phyloP scores from a whole-genome alignment of 2,113 vertebrate species.

The Astur gentilis region DNA sequence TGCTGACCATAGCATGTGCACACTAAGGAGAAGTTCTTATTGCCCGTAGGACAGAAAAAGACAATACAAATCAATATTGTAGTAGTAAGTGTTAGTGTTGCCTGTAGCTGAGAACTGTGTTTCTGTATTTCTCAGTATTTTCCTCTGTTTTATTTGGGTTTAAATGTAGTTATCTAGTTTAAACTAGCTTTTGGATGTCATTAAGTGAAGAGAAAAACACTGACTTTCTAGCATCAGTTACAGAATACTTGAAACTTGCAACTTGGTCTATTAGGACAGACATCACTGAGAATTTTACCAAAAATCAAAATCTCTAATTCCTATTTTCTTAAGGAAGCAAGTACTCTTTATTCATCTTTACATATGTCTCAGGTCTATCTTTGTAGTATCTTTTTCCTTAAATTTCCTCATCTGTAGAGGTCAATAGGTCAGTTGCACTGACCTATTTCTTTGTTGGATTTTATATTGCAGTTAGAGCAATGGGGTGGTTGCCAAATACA shows the following conservation, averaged over 20 bases:
- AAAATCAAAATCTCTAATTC: neutral
- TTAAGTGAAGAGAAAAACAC: neutral
- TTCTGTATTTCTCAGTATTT: neutral
- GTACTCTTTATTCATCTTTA: neutral
- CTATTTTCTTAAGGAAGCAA: neutral
- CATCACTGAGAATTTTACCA: neutral
- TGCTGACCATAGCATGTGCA: neutral
- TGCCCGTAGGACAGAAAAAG: neutral
- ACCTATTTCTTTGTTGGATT: neutral
- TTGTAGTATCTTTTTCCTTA: neutral
- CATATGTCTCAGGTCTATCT: neutral
- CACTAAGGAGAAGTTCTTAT: neutral
- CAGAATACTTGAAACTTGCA: neutral
- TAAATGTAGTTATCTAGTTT: neutral
- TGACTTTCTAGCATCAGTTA: neutral
- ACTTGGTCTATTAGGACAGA: neutral
- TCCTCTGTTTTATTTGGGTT: neutral
- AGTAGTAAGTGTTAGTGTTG: neutral
- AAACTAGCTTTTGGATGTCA: neutral
- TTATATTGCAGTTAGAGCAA: neutral
- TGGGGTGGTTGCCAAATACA: neutral
- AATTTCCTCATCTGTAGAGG: neutral
- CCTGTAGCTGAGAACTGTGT: neutral
- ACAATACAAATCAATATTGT: neutral
- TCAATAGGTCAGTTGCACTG: neutral